A percentile compares a stretch with the other conserved stretches of the same genome.
phyloP scores from a whole-genome alignment of 1,140 invertebrate genomes.

The Papilio machaon region DNA sequence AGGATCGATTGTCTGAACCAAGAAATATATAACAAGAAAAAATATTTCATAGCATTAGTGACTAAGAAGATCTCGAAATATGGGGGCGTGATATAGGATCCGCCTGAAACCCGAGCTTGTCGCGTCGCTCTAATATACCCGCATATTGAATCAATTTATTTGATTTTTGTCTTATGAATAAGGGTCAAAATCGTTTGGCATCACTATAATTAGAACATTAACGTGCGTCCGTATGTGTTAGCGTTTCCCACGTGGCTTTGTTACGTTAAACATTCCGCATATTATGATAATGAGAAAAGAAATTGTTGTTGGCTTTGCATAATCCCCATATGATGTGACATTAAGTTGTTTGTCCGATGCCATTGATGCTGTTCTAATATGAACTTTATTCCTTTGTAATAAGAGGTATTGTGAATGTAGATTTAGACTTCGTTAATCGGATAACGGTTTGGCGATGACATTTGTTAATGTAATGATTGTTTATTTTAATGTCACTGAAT shows the following conservation, averaged over 20 bases:
- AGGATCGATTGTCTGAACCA: not conserved
- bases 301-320: slow-evolving; percentile 65
- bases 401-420: not conserved
- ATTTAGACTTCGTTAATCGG: slow-evolving; percentile 33
- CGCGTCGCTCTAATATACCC: slow-evolving; percentile 45
- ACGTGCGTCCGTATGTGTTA: slow-evolving; percentile 47
- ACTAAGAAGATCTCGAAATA: slow-evolving; percentile 38
- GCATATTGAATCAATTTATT: slow-evolving; percentile 44
- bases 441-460: slow-evolving; percentile 48
- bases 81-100: slow-evolving; percentile 48
- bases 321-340: slow-evolving; percentile 63
- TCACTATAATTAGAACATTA: slow-evolving; percentile 29
- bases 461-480: slow-evolving; percentile 43
- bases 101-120: slow-evolving; percentile 49
- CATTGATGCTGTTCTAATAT: slow-evolving; percentile 10
- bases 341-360: slow-evolving; percentile 53
- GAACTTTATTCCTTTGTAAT: slow-evolving; percentile 1
- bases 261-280: slow-evolving; percentile 61
- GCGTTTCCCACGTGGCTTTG: slow-evolving; percentile 66
- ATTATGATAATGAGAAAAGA: slow-evolving; percentile 63
- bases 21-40: not conserved
- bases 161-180: slow-evolving; percentile 4
- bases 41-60: not conserved
- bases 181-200: slow-evolving; percentile 30
- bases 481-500: slow-evolving; percentile 46